Base-by-base conservation (phyloP, 2,113 vertebrate genomes). In the Brachypodius melanocephalos region DNA sequence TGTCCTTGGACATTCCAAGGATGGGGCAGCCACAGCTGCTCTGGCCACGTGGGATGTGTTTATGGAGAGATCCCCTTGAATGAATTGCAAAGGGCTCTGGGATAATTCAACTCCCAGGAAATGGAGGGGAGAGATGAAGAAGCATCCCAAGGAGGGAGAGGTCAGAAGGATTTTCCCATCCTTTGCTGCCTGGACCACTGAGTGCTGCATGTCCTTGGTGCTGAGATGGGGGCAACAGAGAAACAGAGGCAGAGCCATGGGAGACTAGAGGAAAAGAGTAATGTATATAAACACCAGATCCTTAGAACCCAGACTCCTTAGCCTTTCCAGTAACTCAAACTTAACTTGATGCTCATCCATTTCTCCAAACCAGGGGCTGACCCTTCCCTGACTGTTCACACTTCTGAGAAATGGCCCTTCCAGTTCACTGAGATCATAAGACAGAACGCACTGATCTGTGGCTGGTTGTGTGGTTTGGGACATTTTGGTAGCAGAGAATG, bases 271-370 rank as follows among this genome's bases (percentile, higher is more conserved):
- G 57, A 67, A 15, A 57, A 54, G 24, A 82, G 14, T 6, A 16
- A n/a, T 0, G 0, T 21, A 4, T 14, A 3, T 24, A 31, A 74
- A n/a, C 34, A 15, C 6, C 13, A 46, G n/a, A 45, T 22, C 12
- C 6, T 9, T 32, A 42, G 45, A 81, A 81, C 18, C 2, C n/a
- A 77, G 21, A 5, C 34, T n/a, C 29, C 51, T 54, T 10, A 21
- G 38, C 13, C 55, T 55, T 79, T 40, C 20, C 65, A 7, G 17
- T 49, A 65, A 40, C 49, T 24, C 31, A 5, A 6, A 10, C 11
- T 66, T 12, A 20, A 21, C n/a, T 52, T 0, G 0, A 25, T 8
- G 16, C 8, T 82, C 51, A 21, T 25, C 42, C 0, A 0, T 45
- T 73, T 77, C 68, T 89, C 71, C 19, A 52, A 24, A 84, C 6